These are phyloP conservation scores for Sigmodon hispidus DNA, from an alignment of 2,113 vertebrate species.

Conservation along the genomic window DNA sequence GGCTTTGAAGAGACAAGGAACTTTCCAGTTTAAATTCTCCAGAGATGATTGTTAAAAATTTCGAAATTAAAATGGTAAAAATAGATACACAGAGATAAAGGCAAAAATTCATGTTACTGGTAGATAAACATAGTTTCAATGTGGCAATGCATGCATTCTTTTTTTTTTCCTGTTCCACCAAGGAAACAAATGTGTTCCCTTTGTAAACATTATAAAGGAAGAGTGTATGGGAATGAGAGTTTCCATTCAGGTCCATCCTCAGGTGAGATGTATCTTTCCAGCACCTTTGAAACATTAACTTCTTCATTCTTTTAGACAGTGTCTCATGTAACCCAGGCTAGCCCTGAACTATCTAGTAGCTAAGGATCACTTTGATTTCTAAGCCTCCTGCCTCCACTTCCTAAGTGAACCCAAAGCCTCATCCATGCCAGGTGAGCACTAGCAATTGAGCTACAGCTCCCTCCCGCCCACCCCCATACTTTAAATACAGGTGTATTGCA, in stretches of 20 bases:
- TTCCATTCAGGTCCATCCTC: background rate
- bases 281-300: background rate
- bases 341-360: background rate
- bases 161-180: background rate
- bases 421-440: no score
- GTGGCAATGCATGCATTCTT: background rate
- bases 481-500: background rate
- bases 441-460: background rate
- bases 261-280: background rate
- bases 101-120: background rate
- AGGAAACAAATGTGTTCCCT: conserved; percentile 5
- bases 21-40: conserved; percentile 28
- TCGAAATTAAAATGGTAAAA: conserved; percentile 38
- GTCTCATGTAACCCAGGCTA: background rate
- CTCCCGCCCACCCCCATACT: background rate
- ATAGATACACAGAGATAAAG: background rate
- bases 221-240: background rate
- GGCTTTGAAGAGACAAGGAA: background rate
- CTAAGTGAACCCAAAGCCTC: background rate
- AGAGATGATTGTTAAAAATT: background rate
- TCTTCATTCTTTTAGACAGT: background rate
- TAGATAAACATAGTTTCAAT: background rate
- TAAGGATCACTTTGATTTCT: background rate
- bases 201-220: conserved; percentile 32
- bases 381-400: background rate